phyloP scores from a whole-genome alignment of 1,140 invertebrate genomes.

The Euura lappo region DNA sequence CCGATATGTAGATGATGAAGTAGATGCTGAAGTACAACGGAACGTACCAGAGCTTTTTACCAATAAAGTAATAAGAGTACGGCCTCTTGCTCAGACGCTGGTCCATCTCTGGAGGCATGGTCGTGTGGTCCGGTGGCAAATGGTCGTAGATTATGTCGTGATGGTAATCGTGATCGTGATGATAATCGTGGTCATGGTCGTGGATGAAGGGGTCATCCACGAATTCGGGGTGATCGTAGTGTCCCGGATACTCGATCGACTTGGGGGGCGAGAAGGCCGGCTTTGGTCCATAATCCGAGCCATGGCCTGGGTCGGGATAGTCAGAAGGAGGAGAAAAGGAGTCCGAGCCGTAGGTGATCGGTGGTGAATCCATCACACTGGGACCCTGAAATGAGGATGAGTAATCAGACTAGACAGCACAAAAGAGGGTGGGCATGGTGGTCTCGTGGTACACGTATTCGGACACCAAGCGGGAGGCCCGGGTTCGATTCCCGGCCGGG shows the following conservation, averaged over 20 bases:
- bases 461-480: too few species aligned
- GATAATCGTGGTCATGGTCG: slow-evolving; percentile 55
- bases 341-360: slow-evolving; percentile 4
- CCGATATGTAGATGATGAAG: slow-evolving; percentile 80
- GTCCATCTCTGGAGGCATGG: slow-evolving; percentile 63
- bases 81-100: slow-evolving; percentile 71
- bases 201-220: slow-evolving; percentile 23
- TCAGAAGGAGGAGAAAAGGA: slow-evolving; percentile 9
- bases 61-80: slow-evolving; percentile 83
- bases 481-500: too few species aligned
- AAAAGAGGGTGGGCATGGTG: too few species aligned
- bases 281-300: slow-evolving; percentile 17
- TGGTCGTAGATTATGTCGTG: slow-evolving; percentile 55
- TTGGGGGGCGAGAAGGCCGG: slow-evolving; percentile 35
- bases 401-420: too few species aligned
- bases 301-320: slow-evolving; percentile 24
- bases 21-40: slow-evolving; percentile 86
- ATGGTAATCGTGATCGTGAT: slow-evolving; percentile 57
- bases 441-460: too few species aligned
- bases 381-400: slow-evolving; percentile 16
- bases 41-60: slow-evolving; percentile 81
- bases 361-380: slow-evolving; percentile 27
- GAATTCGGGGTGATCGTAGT: slow-evolving; percentile 23
- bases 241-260: slow-evolving; percentile 33
- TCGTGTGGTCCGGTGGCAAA: slow-evolving; percentile 47